Base-by-base conservation (phyloP, 2,888 invertebrate species). In the Lepas anatifera region DNA sequence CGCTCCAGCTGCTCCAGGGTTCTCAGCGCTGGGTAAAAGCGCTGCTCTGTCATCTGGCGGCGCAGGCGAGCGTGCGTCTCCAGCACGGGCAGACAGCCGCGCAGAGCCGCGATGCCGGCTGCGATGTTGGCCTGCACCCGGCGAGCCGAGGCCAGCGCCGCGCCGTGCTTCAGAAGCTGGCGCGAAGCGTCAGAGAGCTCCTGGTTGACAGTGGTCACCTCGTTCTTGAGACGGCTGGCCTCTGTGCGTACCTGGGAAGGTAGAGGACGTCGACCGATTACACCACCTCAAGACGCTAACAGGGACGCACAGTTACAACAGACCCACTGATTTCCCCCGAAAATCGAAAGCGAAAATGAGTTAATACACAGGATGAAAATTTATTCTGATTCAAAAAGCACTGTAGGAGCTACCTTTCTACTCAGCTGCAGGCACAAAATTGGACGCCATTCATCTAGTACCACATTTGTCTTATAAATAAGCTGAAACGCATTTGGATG, bases 1-100 rank as follows among this genome's bases (percentile, higher is more conserved):
- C 94, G 91, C 78, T 99, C 99, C 68, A 99, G 80, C 75, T 95
- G 95, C 79, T 99, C 98, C 35, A 99, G 81, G 0, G 97, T 96
- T 79, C 99, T 98, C 67, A 99, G 80, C 0, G 99, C 98, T 75
- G 96, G 98, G 81, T 99, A 99, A 81, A 96, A 98, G 77, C 94
- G 91, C 92, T 87, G 94, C 72, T 91, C 91, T 73, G 88, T 86
- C 79, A 96, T 92, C 79, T 98, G 96, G 69, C 90, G 88, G 77
- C 93, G 90, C 58, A 99, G 85, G 79, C 98, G 98, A 37, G 94
- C 90, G 79, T 97, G 98, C 71, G 95, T 96, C 73, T 94, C 93
- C 70, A 99, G 84, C 7, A 98, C 90, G 0, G 99, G 98, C 74
- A 99, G 84, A 79, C 97, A 98, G 71, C 92, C 84, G 73, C 94